phyloP scores from a whole-genome alignment of 2,888 invertebrate species.

The Notodonta ziczac region DNA sequence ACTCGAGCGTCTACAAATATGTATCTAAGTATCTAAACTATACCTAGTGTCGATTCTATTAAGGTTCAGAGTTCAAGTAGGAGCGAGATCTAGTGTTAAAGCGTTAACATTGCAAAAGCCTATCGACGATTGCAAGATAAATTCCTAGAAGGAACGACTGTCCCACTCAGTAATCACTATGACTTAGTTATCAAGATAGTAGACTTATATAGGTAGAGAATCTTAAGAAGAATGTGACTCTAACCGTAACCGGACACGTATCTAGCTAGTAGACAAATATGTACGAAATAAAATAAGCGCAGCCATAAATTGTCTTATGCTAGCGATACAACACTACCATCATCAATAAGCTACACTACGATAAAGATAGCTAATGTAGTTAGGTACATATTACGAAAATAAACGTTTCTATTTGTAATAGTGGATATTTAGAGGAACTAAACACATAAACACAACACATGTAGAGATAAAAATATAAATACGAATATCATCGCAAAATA shows the following conservation, averaged over 20 bases:
- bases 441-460: constrained; percentile 49
- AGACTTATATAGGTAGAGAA: constrained; percentile 67
- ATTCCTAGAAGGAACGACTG: constrained; percentile 58
- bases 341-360: constrained; percentile 30
- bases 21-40: constrained; percentile 47
- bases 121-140: constrained; percentile 57
- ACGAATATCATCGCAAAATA: constrained; percentile 55
- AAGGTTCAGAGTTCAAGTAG: constrained; percentile 60
- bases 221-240: constrained; percentile 58
- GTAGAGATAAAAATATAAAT: constrained; percentile 45
- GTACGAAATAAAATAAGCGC: constrained; percentile 35
- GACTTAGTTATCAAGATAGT: constrained; percentile 76
- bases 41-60: constrained; percentile 57
- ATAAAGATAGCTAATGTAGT: constrained; percentile 27
- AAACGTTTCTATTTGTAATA: constrained; percentile 21
- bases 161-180: constrained; percentile 68
- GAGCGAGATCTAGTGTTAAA: constrained; percentile 74
- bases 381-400: constrained; percentile 25
- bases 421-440: constrained; percentile 32
- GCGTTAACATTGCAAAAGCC: constrained; percentile 67
- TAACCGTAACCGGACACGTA: constrained; percentile 57
- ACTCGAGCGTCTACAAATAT: not conserved
- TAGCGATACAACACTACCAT: constrained; percentile 33
- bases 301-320: constrained; percentile 49
- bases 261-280: constrained; percentile 42